These are phyloP conservation scores for Hermaeophaga mercurialis DNA, from an alignment of 2,888 invertebrate genomes.

Conservation along the genomic window DNA sequence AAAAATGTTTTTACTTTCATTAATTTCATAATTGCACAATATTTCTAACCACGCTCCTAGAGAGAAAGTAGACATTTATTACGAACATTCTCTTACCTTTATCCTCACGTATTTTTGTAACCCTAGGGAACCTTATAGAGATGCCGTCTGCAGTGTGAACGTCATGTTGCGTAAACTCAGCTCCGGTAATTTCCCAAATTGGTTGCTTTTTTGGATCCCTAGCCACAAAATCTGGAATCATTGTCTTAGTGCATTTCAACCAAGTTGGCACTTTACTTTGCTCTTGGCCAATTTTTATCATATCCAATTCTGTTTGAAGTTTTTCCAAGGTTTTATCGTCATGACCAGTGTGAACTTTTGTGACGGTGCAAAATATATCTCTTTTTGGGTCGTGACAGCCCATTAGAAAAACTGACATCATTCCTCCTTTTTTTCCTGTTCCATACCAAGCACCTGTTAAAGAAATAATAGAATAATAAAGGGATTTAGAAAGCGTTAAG, in stretches of 20 bases:
- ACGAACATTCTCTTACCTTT: no score
- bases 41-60: no score
- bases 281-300: conserved; percentile 84
- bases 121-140: conserved; percentile 85
- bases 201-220: conserved; percentile 83
- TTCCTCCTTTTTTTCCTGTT: conserved; percentile 87
- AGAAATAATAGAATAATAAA: no score
- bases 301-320: conserved; percentile 72
- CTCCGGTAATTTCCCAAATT: conserved; percentile 94
- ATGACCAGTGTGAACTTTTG: conserved; percentile 88
- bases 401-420: conserved; percentile 94
- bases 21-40: no score
- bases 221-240: conserved; percentile 90
- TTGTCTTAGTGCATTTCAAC: conserved; percentile 80
- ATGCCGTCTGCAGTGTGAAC: conserved; percentile 93
- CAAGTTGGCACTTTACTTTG: conserved; percentile 72
- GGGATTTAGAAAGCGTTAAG: no score
- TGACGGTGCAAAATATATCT: conserved; percentile 84
- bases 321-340: conserved; percentile 84
- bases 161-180: conserved; percentile 78
- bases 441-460: conserved; percentile 95
- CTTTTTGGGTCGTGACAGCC: conserved; percentile 78
- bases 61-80: no score
- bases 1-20: no score
- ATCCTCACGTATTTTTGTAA: conserved; percentile 80